These are phyloP conservation scores for Actias luna DNA, from an alignment of 2,888 invertebrate species.

Conservation along the genomic window DNA sequence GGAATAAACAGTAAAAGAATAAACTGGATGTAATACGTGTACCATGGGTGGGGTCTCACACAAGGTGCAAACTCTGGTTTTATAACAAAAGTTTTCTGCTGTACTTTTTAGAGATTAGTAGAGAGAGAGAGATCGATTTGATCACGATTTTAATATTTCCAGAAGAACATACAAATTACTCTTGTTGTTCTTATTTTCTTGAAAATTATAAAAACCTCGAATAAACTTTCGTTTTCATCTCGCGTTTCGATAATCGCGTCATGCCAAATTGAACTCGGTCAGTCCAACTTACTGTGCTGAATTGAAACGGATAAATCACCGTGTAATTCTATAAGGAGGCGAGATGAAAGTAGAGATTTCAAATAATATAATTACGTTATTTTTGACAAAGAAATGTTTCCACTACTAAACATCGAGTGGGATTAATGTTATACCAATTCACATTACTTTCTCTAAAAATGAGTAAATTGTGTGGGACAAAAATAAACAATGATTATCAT, in stretches of 20 bases:
- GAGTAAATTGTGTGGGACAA: not conserved
- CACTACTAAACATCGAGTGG: not conserved
- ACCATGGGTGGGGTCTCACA: no score
- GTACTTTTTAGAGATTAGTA: not conserved
- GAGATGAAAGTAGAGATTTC: constrained; percentile 55
- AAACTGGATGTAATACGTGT: no score
- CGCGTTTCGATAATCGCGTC: constrained; percentile 39
- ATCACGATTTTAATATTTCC: not conserved
- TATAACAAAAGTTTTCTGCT: not conserved
- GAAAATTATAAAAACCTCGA: not conserved
- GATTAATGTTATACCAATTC: not conserved
- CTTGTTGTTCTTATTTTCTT: not conserved
- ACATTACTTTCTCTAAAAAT: constrained; percentile 1
- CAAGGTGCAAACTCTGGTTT: not conserved
- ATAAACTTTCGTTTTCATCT: constrained; percentile 45
- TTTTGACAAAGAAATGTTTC: constrained; percentile 24
- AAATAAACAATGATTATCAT: not conserved
- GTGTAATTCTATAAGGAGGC: constrained; percentile 60
- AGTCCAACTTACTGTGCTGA: constrained; percentile 46
- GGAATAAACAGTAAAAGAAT: no score
- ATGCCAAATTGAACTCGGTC: constrained; percentile 49
- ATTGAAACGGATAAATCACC: constrained; percentile 55
- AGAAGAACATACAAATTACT: not conserved
- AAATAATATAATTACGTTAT: constrained; percentile 28
- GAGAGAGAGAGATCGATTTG: not conserved